phyloP scores from a whole-genome alignment of 2,797 vertebrate species.

The Aphelocoma californica region DNA sequence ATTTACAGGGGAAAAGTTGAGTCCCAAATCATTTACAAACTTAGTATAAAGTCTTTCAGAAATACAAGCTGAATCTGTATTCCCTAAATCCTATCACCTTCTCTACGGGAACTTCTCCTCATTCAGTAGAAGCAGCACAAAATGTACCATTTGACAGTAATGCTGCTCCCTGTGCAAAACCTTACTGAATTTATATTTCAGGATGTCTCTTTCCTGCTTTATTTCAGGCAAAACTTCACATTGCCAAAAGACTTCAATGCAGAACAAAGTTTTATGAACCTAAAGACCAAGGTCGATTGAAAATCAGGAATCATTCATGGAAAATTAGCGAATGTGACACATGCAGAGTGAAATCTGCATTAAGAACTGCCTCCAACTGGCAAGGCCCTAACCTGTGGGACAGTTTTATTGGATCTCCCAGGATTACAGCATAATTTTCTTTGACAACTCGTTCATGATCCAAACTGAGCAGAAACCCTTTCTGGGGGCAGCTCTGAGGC shows the following conservation, averaged over 20 bases:
- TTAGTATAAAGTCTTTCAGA: neutral
- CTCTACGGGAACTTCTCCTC: neutral
- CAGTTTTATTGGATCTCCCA: constrained; percentile 50
- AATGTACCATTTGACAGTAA: neutral
- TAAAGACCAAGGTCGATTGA: constrained; percentile 48
- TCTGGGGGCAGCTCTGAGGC: neutral
- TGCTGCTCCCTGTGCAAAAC: neutral
- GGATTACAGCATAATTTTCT: constrained; percentile 36
- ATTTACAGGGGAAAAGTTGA: neutral
- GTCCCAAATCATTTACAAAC: neutral
- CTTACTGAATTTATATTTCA: neutral
- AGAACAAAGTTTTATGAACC: constrained; percentile 38
- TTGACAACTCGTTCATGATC: neutral
- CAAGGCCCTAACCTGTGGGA: neutral
- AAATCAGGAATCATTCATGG: constrained; percentile 56
- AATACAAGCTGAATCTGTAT: neutral
- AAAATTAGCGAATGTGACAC: constrained; percentile 49
- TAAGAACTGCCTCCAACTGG: constrained; percentile 29
- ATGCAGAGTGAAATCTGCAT: neutral
- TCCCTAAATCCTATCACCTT: neutral
- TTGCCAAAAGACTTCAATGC: constrained; percentile 16
- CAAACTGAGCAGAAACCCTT: neutral
- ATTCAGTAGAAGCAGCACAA: neutral
- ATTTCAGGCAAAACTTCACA: neutral
- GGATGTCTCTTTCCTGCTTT: neutral